Evolutionary conservation across 2,888 invertebrate genomes (phyloP).

Genomic region (Polyommatus iphigenia): DNA sequence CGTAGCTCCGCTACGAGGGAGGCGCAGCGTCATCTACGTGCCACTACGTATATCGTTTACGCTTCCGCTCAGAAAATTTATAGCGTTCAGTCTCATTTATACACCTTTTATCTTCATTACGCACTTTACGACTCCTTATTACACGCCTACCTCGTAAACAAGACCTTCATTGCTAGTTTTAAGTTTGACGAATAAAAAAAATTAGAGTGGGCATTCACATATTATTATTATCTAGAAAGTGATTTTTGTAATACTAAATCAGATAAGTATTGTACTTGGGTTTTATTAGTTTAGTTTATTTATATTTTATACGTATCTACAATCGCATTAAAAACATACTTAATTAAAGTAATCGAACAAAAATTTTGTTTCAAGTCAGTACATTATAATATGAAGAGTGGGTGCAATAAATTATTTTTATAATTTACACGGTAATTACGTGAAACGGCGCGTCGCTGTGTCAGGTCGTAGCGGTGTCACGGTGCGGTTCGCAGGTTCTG

Average conservation of each 20-base stretch:
- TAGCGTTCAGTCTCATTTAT: constrained; percentile 74
- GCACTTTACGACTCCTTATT: constrained; percentile 62
- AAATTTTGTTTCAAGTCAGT: not conserved
- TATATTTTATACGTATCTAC: too few species aligned
- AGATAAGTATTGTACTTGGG: too few species aligned
- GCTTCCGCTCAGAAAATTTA: constrained; percentile 75
- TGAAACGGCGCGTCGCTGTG: not conserved
- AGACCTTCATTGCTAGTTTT: not conserved
- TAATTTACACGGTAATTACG: not conserved
- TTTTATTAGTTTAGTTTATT: too few species aligned
- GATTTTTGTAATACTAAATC: too few species aligned
- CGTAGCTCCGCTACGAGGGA: not conserved
- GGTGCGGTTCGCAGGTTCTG: not conserved
- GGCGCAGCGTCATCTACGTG: constrained; percentile 38
- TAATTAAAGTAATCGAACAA: not conserved
- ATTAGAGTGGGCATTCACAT: too few species aligned
- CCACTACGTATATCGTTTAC: constrained; percentile 75
- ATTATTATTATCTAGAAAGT: too few species aligned
- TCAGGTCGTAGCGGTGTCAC: not conserved
- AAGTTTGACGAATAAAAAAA: not conserved
- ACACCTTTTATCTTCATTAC: constrained; percentile 71
- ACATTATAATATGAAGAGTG: not conserved
- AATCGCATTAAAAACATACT: too few species aligned
- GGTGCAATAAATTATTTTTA: not conserved
- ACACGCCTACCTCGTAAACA: constrained; percentile 28